These are phyloP conservation scores for Beroe ovata DNA, from an alignment of 37 sponge, comb jelly and placozoan genomes.

Conservation along the genomic window DNA sequence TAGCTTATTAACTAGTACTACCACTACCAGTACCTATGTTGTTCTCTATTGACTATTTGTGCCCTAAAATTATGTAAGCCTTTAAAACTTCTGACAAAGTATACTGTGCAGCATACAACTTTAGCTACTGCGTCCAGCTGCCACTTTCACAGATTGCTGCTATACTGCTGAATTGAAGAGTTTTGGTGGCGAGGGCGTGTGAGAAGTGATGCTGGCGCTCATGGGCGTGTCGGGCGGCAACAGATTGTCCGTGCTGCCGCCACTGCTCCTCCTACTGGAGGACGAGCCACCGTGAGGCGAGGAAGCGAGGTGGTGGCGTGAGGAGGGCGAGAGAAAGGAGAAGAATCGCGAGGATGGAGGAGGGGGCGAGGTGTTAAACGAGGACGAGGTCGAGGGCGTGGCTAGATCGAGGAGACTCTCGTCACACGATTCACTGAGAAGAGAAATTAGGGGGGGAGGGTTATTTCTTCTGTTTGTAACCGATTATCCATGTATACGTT, in stretches of 20 bases:
- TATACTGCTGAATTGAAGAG: not conserved
- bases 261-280: constrained; percentile 12
- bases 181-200: not conserved
- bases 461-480: no score
- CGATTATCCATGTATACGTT: no score
- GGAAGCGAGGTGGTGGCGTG: not conserved
- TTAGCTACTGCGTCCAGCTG: not conserved
- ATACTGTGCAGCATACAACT: not conserved
- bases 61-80: no score
- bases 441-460: not conserved
- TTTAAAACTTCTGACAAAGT: not conserved
- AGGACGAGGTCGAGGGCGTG: constrained; percentile 11
- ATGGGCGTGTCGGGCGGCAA: not conserved
- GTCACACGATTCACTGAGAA: constrained; percentile 35
- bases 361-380: constrained; percentile 12
- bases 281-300: not conserved
- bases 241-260: constrained; percentile 24
- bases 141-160: no score
- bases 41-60: no score
- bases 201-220: not conserved
- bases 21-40: no score
- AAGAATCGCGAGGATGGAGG: constrained; percentile 4
- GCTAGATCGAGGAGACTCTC: constrained; percentile 23
- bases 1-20: no score
- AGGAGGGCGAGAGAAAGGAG: not conserved